Percentiles rank a stretch among this genome's conserved stretches.
Conservation (phyloP, 2,888 invertebrate species). For the Timema podura region DNA sequence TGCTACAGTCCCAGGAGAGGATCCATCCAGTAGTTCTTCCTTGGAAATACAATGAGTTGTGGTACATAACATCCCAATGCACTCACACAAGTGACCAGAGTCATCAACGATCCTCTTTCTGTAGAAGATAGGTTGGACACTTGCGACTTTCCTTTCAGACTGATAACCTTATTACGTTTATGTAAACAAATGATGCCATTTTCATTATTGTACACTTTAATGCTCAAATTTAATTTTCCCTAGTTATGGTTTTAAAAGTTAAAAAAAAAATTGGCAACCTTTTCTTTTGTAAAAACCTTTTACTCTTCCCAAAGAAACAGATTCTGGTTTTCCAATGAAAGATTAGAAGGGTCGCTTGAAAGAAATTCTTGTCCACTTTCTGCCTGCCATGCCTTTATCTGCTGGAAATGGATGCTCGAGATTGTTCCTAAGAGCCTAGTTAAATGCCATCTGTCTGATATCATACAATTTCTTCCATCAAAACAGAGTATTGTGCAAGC, state of each 20-base stretch:
- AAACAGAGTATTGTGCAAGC: background rate
- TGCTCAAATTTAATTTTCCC: slow-evolving; percentile 12
- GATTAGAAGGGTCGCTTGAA: slow-evolving; percentile 26
- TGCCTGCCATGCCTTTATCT: slow-evolving; percentile 15
- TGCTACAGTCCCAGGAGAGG: slow-evolving; percentile 20
- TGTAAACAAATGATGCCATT: slow-evolving; percentile 18
- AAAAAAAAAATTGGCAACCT: slow-evolving; percentile 7
- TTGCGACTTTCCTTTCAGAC: slow-evolving; percentile 15
- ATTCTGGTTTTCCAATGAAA: slow-evolving; percentile 26
- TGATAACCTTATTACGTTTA: slow-evolving; percentile 16
- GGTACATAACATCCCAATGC: slow-evolving; percentile 21
- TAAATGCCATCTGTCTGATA: background rate
- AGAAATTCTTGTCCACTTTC: slow-evolving; percentile 30
- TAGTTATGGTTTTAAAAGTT: slow-evolving; percentile 17
- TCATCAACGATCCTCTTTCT: slow-evolving; percentile 15
- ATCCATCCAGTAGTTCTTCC: slow-evolving; percentile 21
- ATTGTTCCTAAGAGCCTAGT: slow-evolving; percentile 6
- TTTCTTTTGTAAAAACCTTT: slow-evolving; percentile 5
- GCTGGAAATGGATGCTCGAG: background rate
- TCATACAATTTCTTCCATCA: slow-evolving; percentile 1
- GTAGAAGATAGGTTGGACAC: slow-evolving; percentile 20
- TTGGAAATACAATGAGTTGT: background rate
- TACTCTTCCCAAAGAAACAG: slow-evolving; percentile 26
- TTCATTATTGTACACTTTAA: slow-evolving; percentile 23
- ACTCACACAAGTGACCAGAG: slow-evolving; percentile 20